Conservation (phyloP, 2,888 invertebrate species). For the Cosmopolites sordidus region DNA sequence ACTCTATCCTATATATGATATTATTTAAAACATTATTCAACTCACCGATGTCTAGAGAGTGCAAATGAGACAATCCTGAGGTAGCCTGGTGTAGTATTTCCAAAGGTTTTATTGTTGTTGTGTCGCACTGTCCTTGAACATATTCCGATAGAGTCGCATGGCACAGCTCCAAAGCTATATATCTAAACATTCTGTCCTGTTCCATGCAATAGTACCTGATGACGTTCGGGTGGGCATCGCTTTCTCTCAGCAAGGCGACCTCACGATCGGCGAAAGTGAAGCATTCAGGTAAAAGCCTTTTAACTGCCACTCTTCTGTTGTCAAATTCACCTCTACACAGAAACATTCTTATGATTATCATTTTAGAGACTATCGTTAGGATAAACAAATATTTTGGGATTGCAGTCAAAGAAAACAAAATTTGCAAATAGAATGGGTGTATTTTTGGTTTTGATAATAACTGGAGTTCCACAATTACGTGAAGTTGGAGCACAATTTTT, state of each 20-base stretch:
- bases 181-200: constrained; percentile 89
- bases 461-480: too few relatives aligned
- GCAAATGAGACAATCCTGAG: constrained; percentile 86
- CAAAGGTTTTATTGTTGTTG: constrained; percentile 52
- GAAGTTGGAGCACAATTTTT: too few relatives aligned
- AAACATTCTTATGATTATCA: too few relatives aligned
- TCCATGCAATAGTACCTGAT: constrained; percentile 89
- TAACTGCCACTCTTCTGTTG: constrained; percentile 90
- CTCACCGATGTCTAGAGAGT: constrained; percentile 81
- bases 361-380: too few relatives aligned
- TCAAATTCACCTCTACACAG: constrained; percentile 83
- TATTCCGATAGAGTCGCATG: constrained; percentile 91
- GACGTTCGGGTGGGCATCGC: constrained; percentile 94
- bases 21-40: background rate
- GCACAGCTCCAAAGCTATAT: constrained; percentile 94
- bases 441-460: too few relatives aligned
- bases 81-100: constrained; percentile 83
- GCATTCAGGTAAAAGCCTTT: constrained; percentile 89
- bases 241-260: constrained; percentile 86
- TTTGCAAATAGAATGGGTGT: too few relatives aligned
- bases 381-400: too few relatives aligned
- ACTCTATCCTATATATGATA: too few relatives aligned
- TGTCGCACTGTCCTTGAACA: constrained; percentile 61
- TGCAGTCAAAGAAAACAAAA: too few relatives aligned
- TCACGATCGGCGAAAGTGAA: constrained; percentile 96